Evolutionary conservation across 1,140 invertebrate species (phyloP).

Genomic region (Vanessa atalanta): DNA sequence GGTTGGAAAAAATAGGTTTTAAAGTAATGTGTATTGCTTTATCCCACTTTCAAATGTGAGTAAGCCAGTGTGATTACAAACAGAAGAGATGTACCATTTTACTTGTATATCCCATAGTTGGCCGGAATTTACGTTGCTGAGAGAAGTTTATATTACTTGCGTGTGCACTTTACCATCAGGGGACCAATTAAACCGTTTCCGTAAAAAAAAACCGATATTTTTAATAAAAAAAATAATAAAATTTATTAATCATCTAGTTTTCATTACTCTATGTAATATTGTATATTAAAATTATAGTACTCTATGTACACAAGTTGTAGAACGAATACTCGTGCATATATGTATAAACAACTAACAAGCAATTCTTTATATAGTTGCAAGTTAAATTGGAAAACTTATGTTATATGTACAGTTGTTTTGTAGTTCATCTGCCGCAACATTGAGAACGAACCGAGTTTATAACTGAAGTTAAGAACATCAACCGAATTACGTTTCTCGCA

Average conservation of each 20-base stretch:
- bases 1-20: too few relatives aligned
- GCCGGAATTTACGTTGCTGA: too few relatives aligned
- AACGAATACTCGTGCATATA: conserved; percentile 2
- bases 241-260: background rate
- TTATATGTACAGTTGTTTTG: conserved; percentile 31
- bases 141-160: too few relatives aligned
- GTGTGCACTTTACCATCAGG: too few relatives aligned
- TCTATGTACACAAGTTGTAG: conserved; percentile 2
- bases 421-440: conserved; percentile 24
- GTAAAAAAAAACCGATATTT: too few relatives aligned
- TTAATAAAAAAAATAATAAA: background rate
- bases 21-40: too few relatives aligned
- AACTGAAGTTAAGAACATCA: conserved; percentile 16
- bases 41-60: too few relatives aligned
- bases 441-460: conserved; percentile 17
- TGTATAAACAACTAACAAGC: conserved; percentile 19
- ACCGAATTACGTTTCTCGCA: conserved; percentile 10
- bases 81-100: too few relatives aligned
- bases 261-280: background rate
- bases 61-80: too few relatives aligned
- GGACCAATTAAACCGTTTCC: too few relatives aligned
- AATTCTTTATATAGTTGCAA: conserved; percentile 29
- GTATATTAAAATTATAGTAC: background rate
- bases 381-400: conserved; percentile 34
- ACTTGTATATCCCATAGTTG: too few relatives aligned